phyloP scores from a whole-genome alignment of 2,113 vertebrate genomes.

The Parus major region DNA sequence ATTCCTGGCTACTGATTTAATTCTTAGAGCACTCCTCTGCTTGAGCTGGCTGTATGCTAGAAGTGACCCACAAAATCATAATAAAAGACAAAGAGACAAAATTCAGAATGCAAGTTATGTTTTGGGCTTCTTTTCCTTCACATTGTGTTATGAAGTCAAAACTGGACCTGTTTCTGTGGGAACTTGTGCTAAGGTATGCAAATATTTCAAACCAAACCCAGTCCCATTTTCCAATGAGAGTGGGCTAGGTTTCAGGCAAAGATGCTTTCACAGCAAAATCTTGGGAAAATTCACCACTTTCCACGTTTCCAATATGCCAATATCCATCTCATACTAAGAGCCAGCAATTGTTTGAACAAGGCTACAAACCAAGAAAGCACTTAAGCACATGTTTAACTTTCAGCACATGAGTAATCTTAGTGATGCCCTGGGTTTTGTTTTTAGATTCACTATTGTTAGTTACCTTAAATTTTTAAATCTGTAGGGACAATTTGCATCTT shows the following conservation, averaged over 20 bases:
- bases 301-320: constrained; percentile 40
- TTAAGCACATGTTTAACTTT: constrained; percentile 47
- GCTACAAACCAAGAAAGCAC: constrained; percentile 25
- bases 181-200: constrained; percentile 67
- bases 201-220: constrained; percentile 55
- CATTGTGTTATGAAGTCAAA: constrained; percentile 5
- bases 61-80: neutral
- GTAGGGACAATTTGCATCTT: neutral
- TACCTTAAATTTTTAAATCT: neutral
- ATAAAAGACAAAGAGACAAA: neutral
- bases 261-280: constrained; percentile 63
- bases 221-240: constrained; percentile 50
- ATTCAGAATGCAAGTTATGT: neutral
- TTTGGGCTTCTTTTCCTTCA: neutral
- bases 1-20: neutral
- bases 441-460: neutral
- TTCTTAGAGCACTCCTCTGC: neutral
- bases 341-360: constrained; percentile 20
- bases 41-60: neutral
- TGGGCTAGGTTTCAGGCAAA: constrained; percentile 61
- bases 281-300: constrained; percentile 59
- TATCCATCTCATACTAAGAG: constrained; percentile 1
- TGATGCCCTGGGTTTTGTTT: neutral
- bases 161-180: constrained; percentile 53
- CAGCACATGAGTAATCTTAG: neutral